These are phyloP conservation scores for Cyanoderma ruficeps DNA, from an alignment of 2,113 vertebrate genomes.

Conservation along the genomic window DNA sequence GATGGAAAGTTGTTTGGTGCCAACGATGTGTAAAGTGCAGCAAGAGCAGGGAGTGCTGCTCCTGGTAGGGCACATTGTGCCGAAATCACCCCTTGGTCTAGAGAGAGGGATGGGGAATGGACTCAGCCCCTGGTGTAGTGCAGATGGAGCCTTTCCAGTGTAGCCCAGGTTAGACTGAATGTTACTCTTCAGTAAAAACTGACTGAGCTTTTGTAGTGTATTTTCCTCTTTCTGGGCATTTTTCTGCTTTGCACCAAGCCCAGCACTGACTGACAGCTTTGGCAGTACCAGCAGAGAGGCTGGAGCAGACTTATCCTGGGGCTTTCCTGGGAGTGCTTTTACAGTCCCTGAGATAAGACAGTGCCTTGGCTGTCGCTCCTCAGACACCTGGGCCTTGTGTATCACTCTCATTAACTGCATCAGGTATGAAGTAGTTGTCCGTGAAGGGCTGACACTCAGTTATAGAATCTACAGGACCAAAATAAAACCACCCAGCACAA, in stretches of 20 bases:
- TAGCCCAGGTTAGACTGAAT: neutral
- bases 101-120: neutral
- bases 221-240: neutral
- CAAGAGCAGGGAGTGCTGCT: neutral
- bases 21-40: neutral
- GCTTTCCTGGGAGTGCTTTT: neutral
- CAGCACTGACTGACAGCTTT: neutral
- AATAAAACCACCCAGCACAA: neutral
- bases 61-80: neutral
- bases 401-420: neutral
- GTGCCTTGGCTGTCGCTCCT: neutral
- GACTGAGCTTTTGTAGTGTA: neutral
- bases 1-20: neutral
- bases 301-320: neutral
- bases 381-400: neutral
- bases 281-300: neutral
- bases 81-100: neutral
- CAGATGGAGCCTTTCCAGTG: neutral
- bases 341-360: neutral
- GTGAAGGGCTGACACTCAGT: neutral
- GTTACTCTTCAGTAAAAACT: neutral
- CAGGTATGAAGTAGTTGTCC: neutral
- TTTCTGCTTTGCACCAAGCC: neutral
- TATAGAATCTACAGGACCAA: conserved; percentile 32
- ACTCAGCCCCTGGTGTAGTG: neutral